Evolutionary conservation across 2,797 vertebrate species (phyloP).

Genomic region (Semaprochilodus insignis): DNA sequence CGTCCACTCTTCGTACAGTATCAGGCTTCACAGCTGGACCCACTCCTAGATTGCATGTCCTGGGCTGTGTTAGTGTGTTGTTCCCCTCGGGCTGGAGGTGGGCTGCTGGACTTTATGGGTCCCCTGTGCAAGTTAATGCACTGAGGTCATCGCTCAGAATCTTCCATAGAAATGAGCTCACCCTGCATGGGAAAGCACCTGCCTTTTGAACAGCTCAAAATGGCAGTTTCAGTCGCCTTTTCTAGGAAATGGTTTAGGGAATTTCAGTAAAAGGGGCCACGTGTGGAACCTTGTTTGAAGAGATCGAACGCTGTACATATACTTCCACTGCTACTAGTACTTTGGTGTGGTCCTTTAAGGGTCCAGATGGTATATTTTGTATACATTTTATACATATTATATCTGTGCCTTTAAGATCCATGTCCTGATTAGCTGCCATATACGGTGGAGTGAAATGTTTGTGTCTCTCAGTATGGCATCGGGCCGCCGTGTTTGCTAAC

Average conservation of each 20-base stretch:
- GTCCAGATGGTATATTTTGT: too few relatives aligned
- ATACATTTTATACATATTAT: too few relatives aligned
- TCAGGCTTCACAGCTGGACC: not conserved
- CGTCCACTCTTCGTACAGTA: not conserved
- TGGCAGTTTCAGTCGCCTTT: slow-evolving; percentile 39
- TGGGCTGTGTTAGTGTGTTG: slow-evolving; percentile 38
- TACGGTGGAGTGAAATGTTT: too few relatives aligned
- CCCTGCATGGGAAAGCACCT: slow-evolving; percentile 60
- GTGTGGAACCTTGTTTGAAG: too few relatives aligned
- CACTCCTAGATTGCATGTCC: slow-evolving; percentile 20
- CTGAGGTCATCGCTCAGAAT: slow-evolving; percentile 62
- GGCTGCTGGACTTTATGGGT: slow-evolving; percentile 50
- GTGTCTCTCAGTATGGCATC: too few relatives aligned
- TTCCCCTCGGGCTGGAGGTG: slow-evolving; percentile 49
- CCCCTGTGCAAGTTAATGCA: slow-evolving; percentile 54
- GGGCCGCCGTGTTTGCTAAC: too few relatives aligned
- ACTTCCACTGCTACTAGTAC: not conserved
- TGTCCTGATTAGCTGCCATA: too few relatives aligned
- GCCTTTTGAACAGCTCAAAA: slow-evolving; percentile 52
- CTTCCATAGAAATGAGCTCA: slow-evolving; percentile 60
- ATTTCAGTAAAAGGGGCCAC: slow-evolving; percentile 31
- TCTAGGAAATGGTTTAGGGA: slow-evolving; percentile 26
- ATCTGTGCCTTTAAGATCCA: too few relatives aligned
- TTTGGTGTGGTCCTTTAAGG: not conserved
- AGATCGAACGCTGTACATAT: not conserved